Evolutionary conservation across 2,888 invertebrate species (phyloP).

Genomic region (Alloscopus bannaensis): DNA sequence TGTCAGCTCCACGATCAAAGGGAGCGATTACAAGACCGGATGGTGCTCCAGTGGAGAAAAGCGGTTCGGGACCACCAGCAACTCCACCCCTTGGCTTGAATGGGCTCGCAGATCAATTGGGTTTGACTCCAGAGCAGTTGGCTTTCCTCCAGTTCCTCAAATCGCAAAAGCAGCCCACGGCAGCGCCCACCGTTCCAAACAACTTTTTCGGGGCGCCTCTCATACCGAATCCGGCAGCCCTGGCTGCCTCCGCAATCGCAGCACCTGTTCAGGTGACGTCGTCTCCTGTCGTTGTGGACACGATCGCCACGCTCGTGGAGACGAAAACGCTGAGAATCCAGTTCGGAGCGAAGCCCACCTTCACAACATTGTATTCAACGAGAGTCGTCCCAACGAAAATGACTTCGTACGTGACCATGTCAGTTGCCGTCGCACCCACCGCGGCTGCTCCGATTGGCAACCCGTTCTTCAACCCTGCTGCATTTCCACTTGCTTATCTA

Average conservation of each 20-base stretch:
- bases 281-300: slow-evolving; percentile 87
- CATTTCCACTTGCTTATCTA: slow-evolving; percentile 71
- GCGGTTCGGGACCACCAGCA: background rate
- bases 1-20: slow-evolving; percentile 38
- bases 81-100: slow-evolving; percentile 41
- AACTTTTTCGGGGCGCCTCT: slow-evolving; percentile 74
- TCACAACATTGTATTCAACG: slow-evolving; percentile 90
- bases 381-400: slow-evolving; percentile 87
- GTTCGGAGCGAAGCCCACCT: slow-evolving; percentile 93
- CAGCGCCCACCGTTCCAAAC: slow-evolving; percentile 56
- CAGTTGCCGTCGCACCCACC: slow-evolving; percentile 84
- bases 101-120: slow-evolving; percentile 63
- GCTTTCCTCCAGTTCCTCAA: slow-evolving; percentile 72
- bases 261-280: slow-evolving; percentile 82
- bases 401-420: slow-evolving; percentile 89
- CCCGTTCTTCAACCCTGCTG: slow-evolving; percentile 64
- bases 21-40: slow-evolving; percentile 38
- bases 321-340: slow-evolving; percentile 90
- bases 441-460: slow-evolving; percentile 76
- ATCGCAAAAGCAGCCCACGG: slow-evolving; percentile 77
- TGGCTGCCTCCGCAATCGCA: slow-evolving; percentile 78
- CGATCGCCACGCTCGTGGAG: slow-evolving; percentile 85
- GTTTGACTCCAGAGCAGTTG: slow-evolving; percentile 72
- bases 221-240: slow-evolving; percentile 78
- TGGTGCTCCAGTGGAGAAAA: background rate